Evolutionary conservation across 2,113 vertebrate species (phyloP).

Genomic region (Cryptoleucopteryx plumbea): DNA sequence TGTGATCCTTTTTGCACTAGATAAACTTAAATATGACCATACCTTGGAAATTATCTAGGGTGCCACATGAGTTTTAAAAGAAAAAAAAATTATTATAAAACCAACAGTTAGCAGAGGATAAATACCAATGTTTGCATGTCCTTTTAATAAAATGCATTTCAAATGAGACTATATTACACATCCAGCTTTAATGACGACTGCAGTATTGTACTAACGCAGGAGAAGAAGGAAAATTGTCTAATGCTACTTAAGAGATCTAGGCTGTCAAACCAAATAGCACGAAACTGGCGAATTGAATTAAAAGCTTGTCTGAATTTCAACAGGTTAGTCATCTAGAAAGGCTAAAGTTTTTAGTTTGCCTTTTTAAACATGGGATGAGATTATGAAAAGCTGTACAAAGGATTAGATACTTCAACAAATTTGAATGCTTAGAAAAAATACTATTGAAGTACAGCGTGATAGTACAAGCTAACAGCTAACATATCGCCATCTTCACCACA

Average conservation of each 20-base stretch:
- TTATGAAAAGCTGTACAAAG: not conserved
- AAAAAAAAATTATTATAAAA: not conserved
- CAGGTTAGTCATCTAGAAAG: not conserved
- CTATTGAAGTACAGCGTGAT: rapidly evolving
- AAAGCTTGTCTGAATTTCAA: not conserved
- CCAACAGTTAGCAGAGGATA: not conserved
- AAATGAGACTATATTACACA: not conserved
- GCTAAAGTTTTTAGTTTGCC: not conserved
- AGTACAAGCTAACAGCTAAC: not conserved
- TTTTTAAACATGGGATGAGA: not conserved
- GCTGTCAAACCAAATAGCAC: not conserved
- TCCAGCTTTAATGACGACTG: not conserved
- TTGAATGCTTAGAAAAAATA: not conserved
- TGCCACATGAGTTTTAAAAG: not conserved
- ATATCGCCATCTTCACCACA: rapidly evolving
- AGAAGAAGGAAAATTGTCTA: not conserved
- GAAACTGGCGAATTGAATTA: not conserved
- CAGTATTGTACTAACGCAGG: not conserved
- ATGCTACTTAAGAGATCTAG: not conserved
- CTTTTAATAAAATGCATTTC: not conserved
- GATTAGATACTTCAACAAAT: not conserved
- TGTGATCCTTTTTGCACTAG: not conserved
- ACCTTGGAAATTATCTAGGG: not conserved
- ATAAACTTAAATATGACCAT: not conserved
- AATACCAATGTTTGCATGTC: not conserved